Base-by-base conservation (phyloP, 2,888 invertebrate species). In the Pseudolycoriella hygida region DNA sequence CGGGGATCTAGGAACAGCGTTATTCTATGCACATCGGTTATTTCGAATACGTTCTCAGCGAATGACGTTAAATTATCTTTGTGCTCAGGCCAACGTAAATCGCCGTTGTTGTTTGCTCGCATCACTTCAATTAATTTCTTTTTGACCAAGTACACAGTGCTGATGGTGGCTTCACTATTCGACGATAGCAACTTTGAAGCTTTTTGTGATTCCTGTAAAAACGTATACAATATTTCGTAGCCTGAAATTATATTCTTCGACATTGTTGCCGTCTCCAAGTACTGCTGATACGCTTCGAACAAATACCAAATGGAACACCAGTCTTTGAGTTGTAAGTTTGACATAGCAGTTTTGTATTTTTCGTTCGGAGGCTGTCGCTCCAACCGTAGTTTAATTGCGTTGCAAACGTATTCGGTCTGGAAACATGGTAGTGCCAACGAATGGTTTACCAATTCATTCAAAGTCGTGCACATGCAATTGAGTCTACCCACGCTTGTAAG, bases 1-100 rank as follows among this genome's bases (percentile, higher is more conserved):
- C 44, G 20, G 19, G 44, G 44, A 44, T 44, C 44, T 3, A 44
- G 17, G 30, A 44, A 44, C 10, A 44, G 12, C 2, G 44, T 38
- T 10, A 44, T 44, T 39, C 38, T 38, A 39, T 44, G 44, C 5
- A 39, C n/a, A 39, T 38, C 37, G 14, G 44, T 39, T 2, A 44
- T 39, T 30, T 25, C 17, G 17, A 44, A 44, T 15, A 37, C 6
- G 30, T 44, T 25, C 8, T 25, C 25, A 4, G 25, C 25, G 8
- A 6, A 25, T 8, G 25, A 25, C 25, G 25, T 25, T 8, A 25
- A 8, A 6, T 25, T 25, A 25, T 25, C 25, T 25, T 25, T 25
- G 25, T 25, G 8, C 8, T 25, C 25, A 8, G 25, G 25, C 25
- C 25, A 25, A 25, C 25, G 25, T 6, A 25, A 25, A 4, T 4